Conservation (phyloP, 2,888 invertebrate species). For the Sinodicranocentrus sp. region DNA sequence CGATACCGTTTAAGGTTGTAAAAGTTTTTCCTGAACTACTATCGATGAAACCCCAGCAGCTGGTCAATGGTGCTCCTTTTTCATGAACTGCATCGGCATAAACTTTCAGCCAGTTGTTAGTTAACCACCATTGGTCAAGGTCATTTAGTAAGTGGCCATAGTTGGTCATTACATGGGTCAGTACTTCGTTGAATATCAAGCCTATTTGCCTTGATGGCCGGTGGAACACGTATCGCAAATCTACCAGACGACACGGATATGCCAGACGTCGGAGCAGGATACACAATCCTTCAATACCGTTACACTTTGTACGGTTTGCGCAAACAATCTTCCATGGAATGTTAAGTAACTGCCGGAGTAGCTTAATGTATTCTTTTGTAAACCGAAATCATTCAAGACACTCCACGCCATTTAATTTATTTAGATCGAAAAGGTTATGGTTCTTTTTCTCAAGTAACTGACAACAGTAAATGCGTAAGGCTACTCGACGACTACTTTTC, state of each 20-base stretch:
- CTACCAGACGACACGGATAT: slow-evolving; percentile 8
- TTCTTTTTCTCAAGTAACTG: no score
- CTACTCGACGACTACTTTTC: no score
- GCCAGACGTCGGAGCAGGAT: slow-evolving; percentile 17
- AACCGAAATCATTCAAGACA: no score
- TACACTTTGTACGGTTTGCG: not conserved
- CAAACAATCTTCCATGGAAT: not conserved
- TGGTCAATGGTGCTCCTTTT: no score
- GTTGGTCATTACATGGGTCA: not conserved
- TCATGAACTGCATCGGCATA: slow-evolving; percentile 17
- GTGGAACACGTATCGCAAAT: not conserved
- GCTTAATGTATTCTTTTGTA: not conserved
- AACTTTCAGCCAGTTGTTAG: not conserved
- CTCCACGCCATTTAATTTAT: no score
- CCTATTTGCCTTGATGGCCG: not conserved
- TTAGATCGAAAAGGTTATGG: no score
- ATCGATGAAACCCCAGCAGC: no score
- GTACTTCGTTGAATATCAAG: not conserved
- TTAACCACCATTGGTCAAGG: slow-evolving; percentile 28
- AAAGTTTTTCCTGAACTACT: no score
- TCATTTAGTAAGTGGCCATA: not conserved
- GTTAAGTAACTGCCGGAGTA: not conserved
- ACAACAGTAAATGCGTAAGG: no score
- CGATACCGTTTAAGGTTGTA: no score
- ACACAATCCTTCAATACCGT: slow-evolving; percentile 16